Percentiles rank a stretch among this genome's conserved stretches.
phyloP scores from a whole-genome alignment of 2,113 vertebrate genomes.

The Sebastes schlegelii region DNA sequence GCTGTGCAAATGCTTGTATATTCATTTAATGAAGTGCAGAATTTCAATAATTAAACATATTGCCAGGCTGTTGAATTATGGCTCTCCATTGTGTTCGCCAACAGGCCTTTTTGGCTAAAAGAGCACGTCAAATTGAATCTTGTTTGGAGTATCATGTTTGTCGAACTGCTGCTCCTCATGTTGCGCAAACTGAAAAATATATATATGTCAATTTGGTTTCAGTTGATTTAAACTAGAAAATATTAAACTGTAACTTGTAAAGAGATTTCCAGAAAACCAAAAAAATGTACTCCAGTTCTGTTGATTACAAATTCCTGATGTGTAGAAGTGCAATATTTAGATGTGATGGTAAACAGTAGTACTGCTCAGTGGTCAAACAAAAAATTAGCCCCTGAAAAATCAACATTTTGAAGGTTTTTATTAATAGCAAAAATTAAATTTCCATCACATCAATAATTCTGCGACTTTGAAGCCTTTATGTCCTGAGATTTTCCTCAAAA shows the following conservation, averaged over 20 bases:
- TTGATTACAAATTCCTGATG: background rate
- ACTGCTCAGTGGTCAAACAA: background rate
- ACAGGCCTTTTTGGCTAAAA: background rate
- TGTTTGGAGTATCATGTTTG: background rate
- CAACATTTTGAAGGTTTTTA: constrained; percentile 1
- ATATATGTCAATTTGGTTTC: background rate
- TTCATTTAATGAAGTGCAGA: background rate
- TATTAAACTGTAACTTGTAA: constrained; percentile 2
- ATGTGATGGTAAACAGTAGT: background rate
- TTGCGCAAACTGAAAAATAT: background rate
- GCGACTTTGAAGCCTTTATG: background rate
- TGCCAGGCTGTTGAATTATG: background rate
- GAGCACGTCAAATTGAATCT: background rate
- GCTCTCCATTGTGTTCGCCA: background rate
- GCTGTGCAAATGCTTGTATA: background rate
- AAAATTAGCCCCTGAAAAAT: background rate
- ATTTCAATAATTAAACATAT: background rate
- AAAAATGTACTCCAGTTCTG: background rate
- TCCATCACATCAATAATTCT: background rate
- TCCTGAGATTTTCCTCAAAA: background rate
- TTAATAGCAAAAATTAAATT: background rate
- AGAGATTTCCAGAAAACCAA: background rate
- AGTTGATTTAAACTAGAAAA: background rate
- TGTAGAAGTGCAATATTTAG: background rate
- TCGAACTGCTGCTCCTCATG: background rate